Evolutionary conservation across 2,797 vertebrate genomes (phyloP).

Genomic region (Crax fasciolata): DNA sequence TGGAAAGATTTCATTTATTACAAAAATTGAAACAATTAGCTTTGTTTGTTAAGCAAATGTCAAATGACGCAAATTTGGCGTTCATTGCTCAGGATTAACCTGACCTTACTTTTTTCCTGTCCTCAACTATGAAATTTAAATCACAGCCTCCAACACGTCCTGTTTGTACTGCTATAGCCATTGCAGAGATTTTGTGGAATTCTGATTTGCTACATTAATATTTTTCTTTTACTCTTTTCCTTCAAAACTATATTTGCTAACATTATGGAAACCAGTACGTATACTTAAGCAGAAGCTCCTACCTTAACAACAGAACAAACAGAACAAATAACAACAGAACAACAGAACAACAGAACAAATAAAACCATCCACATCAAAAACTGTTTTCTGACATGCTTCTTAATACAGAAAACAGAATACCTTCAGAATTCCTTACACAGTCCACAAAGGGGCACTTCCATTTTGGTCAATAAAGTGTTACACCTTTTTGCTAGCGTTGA

Average conservation of each 20-base stretch:
- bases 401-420: constrained; percentile 13
- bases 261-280: not conserved
- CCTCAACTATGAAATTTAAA: not conserved
- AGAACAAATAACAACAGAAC: constrained; percentile 1
- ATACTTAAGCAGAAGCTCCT: not conserved
- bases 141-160: not conserved
- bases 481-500: not conserved
- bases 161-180: not conserved
- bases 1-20: not conserved
- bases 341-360: not conserved
- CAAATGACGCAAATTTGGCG: not conserved
- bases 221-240: not conserved
- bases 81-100: not conserved
- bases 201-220: not conserved
- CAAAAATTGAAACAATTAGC: not conserved
- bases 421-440: not conserved
- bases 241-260: not conserved
- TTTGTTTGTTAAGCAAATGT: not conserved
- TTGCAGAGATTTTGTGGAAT: not conserved
- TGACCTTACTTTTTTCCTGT: not conserved
- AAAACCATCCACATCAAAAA: not conserved
- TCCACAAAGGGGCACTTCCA: not conserved
- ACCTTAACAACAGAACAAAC: not conserved
- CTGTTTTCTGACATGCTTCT: not conserved
- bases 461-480: constrained; percentile 7